These are phyloP conservation scores for Morinoia aosen DNA, from an alignment of 2,888 invertebrate species.

Conservation along the genomic window DNA sequence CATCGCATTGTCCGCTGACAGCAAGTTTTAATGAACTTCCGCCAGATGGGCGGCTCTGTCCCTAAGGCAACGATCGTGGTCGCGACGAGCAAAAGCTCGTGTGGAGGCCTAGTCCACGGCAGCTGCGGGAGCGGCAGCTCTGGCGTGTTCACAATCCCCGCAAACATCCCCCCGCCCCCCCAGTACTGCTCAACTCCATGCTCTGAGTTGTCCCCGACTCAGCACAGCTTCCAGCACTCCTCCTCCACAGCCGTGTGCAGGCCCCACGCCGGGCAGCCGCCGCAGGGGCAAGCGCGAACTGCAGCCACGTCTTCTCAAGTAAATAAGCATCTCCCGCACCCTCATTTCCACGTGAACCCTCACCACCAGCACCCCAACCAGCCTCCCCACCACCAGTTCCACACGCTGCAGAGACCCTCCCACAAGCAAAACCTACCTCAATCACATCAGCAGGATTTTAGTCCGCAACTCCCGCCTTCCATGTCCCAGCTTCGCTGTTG, in stretches of 20 bases:
- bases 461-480: background rate
- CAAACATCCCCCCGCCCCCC: constrained; percentile 66
- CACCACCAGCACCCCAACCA: constrained; percentile 38
- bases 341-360: constrained; percentile 42
- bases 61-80: constrained; percentile 41
- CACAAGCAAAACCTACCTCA: constrained; percentile 6
- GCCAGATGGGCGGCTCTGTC: constrained; percentile 29
- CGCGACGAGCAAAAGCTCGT: constrained; percentile 32
- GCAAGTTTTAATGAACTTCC: background rate
- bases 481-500: constrained; percentile 37
- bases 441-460: constrained; percentile 15
- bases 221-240: constrained; percentile 63
- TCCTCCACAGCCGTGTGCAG: background rate
- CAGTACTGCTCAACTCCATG: constrained; percentile 66
- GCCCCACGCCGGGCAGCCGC: background rate
- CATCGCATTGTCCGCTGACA: background rate
- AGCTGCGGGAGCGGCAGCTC: constrained; percentile 28
- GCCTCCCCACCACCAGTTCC: constrained; percentile 23
- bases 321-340: constrained; percentile 24
- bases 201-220: constrained; percentile 60
- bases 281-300: background rate
- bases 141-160: constrained; percentile 65
- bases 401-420: constrained; percentile 33
- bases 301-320: background rate
- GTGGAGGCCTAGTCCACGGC: constrained; percentile 20